Percentiles rank a stretch among this genome's conserved stretches.
These are phyloP conservation scores for Cosmorhoe ocellata DNA, from an alignment of 2,888 invertebrate genomes.

Conservation along the genomic window DNA sequence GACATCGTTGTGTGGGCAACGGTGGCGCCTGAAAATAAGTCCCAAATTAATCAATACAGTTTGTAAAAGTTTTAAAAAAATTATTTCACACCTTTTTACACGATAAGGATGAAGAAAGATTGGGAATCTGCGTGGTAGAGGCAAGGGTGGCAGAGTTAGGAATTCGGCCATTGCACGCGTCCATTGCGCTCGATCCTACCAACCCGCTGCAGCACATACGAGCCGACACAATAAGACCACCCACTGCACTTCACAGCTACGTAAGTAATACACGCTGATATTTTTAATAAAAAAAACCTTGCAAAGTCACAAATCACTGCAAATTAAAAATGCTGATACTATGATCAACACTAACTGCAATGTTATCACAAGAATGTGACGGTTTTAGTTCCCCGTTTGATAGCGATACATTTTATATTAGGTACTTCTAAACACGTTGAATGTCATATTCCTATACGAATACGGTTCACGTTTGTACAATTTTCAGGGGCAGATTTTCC, in stretches of 20 bases:
- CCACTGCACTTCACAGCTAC: slow-evolving; percentile 38
- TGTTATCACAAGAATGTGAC: slow-evolving; percentile 5
- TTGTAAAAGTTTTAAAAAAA: neutral
- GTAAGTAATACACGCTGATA: slow-evolving; percentile 18
- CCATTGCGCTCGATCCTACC: slow-evolving; percentile 60
- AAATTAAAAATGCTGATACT: slow-evolving; percentile 20
- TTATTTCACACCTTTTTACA: slow-evolving; percentile 62
- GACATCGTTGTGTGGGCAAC: slow-evolving; percentile 89
- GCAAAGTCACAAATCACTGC: slow-evolving; percentile 13
- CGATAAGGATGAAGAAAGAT: slow-evolving; percentile 68
- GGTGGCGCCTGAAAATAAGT: slow-evolving; percentile 86
- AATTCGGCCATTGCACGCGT: slow-evolving; percentile 73
- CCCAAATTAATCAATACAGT: slow-evolving; percentile 9
- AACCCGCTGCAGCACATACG: slow-evolving; percentile 35
- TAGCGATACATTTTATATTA: neutral
- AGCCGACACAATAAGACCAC: slow-evolving; percentile 36
- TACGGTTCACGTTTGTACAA: slow-evolving; percentile 20
- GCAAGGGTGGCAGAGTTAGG: slow-evolving; percentile 72
- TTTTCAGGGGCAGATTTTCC: slow-evolving; percentile 13
- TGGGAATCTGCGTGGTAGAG: slow-evolving; percentile 62
- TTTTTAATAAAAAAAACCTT: slow-evolving; percentile 8
- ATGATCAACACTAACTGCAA: slow-evolving; percentile 19
- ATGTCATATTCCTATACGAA: slow-evolving; percentile 24
- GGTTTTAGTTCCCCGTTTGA: slow-evolving; percentile 1
- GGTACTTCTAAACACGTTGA: slow-evolving; percentile 5